Evolutionary conservation across 2,797 vertebrate genomes (phyloP).

Genomic region (Myiotriccus ornatus): DNA sequence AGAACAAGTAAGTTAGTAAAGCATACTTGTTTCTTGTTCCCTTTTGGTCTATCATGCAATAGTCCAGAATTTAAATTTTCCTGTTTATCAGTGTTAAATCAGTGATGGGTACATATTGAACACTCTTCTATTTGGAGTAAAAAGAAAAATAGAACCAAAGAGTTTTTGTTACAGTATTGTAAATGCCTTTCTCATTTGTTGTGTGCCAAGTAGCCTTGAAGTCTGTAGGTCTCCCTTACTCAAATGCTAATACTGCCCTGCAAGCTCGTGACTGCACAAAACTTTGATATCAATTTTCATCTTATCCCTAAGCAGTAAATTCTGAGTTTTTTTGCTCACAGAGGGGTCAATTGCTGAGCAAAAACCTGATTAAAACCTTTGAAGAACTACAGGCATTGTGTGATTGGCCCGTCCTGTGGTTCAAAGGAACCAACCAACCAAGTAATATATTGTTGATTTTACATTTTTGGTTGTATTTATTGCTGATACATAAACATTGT

Average conservation of each 20-base stretch:
- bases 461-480: background rate
- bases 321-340: background rate
- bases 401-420: background rate
- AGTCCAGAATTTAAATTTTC: background rate
- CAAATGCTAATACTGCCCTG: background rate
- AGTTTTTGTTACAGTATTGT: background rate
- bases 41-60: background rate
- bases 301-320: background rate
- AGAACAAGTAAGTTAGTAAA: background rate
- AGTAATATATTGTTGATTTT: background rate
- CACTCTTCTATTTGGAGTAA: background rate
- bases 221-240: background rate
- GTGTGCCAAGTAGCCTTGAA: background rate
- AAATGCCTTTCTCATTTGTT: background rate
- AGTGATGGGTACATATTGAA: background rate
- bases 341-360: background rate
- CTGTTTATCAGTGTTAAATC: background rate
- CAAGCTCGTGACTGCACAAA: background rate
- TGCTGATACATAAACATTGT: rapidly evolving
- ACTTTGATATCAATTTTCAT: background rate
- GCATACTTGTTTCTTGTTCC: background rate
- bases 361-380: background rate
- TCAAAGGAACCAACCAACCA: background rate
- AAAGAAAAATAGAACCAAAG: background rate
- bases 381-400: background rate